Percentiles rank a stretch among this genome's conserved stretches.
Evolutionary conservation across 2,888 invertebrate genomes (phyloP).

Genomic region (Acanthosoma haemorrhoidale): DNA sequence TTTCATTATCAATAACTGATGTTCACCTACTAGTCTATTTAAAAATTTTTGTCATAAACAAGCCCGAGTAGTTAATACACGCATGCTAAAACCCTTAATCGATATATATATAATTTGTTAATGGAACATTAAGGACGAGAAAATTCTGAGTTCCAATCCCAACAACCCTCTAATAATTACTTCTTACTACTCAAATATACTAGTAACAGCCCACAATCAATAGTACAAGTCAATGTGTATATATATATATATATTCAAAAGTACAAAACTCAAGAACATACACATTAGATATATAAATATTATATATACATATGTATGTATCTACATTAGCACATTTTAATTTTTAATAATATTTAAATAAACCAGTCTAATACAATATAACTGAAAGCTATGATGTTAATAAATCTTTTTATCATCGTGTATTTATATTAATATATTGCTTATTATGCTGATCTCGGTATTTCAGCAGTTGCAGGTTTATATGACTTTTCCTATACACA

Average conservation of each 20-base stretch:
- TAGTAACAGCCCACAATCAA: not conserved
- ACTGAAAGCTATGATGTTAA: not conserved
- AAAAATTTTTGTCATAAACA: too few relatives aligned
- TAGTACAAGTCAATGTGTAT: too few relatives aligned
- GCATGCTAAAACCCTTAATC: too few relatives aligned
- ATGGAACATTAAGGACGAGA: slow-evolving; percentile 5
- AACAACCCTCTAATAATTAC: slow-evolving; percentile 5
- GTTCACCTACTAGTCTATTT: too few relatives aligned
- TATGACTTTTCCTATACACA: not conserved
- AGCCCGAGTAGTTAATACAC: too few relatives aligned
- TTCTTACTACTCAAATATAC: not conserved
- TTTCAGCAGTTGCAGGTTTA: not conserved
- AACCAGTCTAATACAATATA: not conserved
- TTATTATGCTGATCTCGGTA: not conserved
- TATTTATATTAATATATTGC: not conserved
- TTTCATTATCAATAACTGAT: too few relatives aligned
- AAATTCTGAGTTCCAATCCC: slow-evolving; percentile 3
- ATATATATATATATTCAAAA: not conserved
- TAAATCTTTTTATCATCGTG: not conserved
- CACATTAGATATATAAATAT: slow-evolving; percentile 6
- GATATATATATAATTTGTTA: not conserved
- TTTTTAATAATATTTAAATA: not conserved
- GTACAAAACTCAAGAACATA: not conserved
- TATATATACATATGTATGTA: slow-evolving; percentile 10
- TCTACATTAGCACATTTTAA: not conserved